Evolutionary conservation across 2,888 invertebrate species (phyloP), one percentile per base, ranked within the genome.

Genomic region (Ischnura elegans): DNA sequence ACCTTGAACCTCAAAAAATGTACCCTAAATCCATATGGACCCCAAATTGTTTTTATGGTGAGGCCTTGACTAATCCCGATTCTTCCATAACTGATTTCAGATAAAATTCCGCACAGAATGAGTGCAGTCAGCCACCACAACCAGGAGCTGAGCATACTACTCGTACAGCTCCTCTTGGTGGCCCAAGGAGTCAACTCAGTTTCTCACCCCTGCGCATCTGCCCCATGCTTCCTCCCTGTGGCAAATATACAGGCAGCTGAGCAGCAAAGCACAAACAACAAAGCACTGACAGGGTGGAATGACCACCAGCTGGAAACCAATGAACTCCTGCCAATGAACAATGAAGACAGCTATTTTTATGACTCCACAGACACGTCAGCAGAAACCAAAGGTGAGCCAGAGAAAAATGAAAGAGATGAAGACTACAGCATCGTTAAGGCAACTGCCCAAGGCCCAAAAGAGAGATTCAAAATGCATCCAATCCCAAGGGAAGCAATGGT

Each of bases 131-230:
- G 43, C 10, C 66, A 66, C 10, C 90, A 61, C 21, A 16, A 66
- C 16, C 55, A 61, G 10, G 90, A 43, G 43, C 42, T 66, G 10
- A n/a, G 55, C 55, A 43, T 90, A 16, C 16, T 43, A n/a, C 0
- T 90, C 3, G 61, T 19, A 2, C 55, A 43, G 36, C 61, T 90
- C 43, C 61, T 90, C 13, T n/a, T 90, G 43, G 66, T 61, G 43
- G n/a, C 61, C 25, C 90, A 90, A 16, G 61, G 90, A 8, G 90
- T 61, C 45, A 47, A 66, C 43, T 43, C 90, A 25, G 61, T 66
- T n/a, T 43, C 66, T n/a, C 61, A 90, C 42, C 90, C 43, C 43
- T 90, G 90, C 61, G 25, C n/a, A 42, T 43, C 61, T 8, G 43
- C 43, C 25, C 90, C 90, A 3, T 90, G 90, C 90, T 13, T 42